A percentile compares a stretch with the other conserved stretches of the same genome.
These are phyloP conservation scores for Bungarus multicinctus DNA, from an alignment of 2,113 vertebrate species.

Conservation along the genomic window DNA sequence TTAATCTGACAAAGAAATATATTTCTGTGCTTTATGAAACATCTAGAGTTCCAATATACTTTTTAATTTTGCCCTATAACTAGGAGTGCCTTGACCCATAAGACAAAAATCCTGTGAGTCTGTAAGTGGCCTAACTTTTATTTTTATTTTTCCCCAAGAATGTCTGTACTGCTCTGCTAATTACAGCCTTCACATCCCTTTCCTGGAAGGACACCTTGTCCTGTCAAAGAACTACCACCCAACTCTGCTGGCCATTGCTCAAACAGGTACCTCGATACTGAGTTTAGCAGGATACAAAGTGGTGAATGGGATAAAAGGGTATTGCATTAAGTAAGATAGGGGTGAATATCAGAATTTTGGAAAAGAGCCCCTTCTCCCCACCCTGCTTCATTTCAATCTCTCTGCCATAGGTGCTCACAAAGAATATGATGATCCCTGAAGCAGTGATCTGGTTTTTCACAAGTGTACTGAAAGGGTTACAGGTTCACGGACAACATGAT, in stretches of 20 bases:
- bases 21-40: not conserved
- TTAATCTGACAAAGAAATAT: not conserved
- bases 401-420: conserved; percentile 77
- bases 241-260: conserved; percentile 93
- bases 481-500: conserved; percentile 92
- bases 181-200: conserved; percentile 86
- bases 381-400: not conserved
- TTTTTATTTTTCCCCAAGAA: conserved; percentile 68
- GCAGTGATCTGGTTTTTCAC: conserved; percentile 90
- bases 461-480: conserved; percentile 86
- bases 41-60: too few relatives aligned
- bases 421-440: conserved; percentile 86
- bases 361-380: not conserved
- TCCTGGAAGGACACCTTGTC: conserved; percentile 93
- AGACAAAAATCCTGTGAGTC: not conserved
- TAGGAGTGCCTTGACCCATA: not conserved
- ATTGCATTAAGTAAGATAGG: not conserved
- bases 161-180: conserved; percentile 85
- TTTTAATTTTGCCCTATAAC: not conserved
- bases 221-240: conserved; percentile 87
- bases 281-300: conserved; percentile 2
- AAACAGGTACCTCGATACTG: conserved; percentile 76
- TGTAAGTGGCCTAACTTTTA: not conserved
- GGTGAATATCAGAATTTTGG: not conserved
- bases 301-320: not conserved